phyloP scores from a whole-genome alignment of 2,888 invertebrate genomes.

The Sarcophaga carnaria region DNA sequence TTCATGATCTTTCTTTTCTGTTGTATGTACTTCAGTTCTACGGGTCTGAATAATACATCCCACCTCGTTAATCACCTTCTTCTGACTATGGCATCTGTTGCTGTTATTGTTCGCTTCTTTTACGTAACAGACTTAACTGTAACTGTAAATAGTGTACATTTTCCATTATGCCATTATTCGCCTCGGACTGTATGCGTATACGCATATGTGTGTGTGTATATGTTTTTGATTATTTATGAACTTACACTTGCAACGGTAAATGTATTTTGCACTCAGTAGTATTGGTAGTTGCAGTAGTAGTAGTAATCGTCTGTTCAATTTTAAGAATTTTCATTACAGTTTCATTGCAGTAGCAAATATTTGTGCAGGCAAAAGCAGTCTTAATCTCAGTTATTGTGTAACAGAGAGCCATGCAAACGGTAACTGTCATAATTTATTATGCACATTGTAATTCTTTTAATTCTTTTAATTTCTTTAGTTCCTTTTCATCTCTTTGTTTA shows the following conservation, averaged over 20 bases:
- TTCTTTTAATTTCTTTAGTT: neutral
- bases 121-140: neutral
- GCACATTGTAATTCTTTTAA: constrained; percentile 42
- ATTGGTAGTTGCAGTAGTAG: too few species aligned
- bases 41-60: too few species aligned
- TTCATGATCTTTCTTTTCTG: too few species aligned
- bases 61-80: too few species aligned
- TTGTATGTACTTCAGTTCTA: too few species aligned
- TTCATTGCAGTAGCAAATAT: constrained; percentile 38
- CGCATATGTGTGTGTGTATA: neutral
- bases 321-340: constrained; percentile 31
- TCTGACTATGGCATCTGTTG: too few species aligned
- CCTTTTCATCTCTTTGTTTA: neutral
- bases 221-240: neutral
- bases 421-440: constrained; percentile 39
- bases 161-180: neutral
- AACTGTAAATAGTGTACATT: neutral
- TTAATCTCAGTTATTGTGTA: constrained; percentile 33
- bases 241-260: neutral
- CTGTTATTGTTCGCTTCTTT: too few species aligned
- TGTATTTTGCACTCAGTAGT: neutral
- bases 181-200: neutral
- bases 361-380: constrained; percentile 35
- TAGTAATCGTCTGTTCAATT: constrained; percentile 11
- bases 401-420: constrained; percentile 12